Conservation (phyloP, 1,140 invertebrate species). For the Cydia strobilella region DNA sequence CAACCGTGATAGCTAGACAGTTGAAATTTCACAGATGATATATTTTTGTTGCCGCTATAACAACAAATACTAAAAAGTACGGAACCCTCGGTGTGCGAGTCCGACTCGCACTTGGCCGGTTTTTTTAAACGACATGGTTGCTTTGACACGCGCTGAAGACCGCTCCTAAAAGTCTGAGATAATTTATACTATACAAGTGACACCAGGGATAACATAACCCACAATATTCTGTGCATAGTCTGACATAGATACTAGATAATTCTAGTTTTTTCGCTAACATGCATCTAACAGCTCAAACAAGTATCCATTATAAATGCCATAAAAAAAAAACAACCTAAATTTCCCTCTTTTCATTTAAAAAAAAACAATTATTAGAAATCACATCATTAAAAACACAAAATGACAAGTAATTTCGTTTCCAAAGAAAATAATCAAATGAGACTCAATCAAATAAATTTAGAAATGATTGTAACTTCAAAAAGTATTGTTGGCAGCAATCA, state of each 20-base stretch:
- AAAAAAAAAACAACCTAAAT: constrained; percentile 5
- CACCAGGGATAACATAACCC: background rate
- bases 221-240: background rate
- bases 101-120: no score
- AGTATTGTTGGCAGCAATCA: constrained; percentile 5
- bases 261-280: background rate
- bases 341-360: background rate
- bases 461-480: constrained; percentile 17
- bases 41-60: no score
- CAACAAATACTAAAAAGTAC: no score
- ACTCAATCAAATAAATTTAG: constrained; percentile 7
- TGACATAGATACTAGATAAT: background rate
- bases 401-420: constrained; percentile 10
- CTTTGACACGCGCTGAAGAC: no score
- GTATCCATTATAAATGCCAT: background rate
- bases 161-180: no score
- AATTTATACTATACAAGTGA: no score
- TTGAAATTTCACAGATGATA: no score
- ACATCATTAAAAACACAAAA: constrained; percentile 18
- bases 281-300: background rate
- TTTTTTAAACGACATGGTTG: no score
- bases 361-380: constrained; percentile 11
- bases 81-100: no score
- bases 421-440: constrained; percentile 11
- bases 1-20: no score